Percentiles rank a stretch among this genome's conserved stretches.
These are phyloP conservation scores for Sinocyclocheilus anophthalmus DNA, from an alignment of 2,113 vertebrate species.

Conservation along the genomic window DNA sequence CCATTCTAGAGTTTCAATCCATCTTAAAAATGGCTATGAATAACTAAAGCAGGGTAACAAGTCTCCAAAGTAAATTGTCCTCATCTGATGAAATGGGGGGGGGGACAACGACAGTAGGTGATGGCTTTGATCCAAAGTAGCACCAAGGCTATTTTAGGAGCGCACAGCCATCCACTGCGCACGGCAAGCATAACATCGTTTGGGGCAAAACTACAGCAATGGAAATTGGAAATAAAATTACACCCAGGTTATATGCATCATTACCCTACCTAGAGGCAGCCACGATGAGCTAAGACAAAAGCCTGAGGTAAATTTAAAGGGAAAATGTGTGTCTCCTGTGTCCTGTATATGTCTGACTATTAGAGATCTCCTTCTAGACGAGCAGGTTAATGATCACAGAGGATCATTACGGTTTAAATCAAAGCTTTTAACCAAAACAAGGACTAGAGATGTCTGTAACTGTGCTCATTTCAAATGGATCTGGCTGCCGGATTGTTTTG, in stretches of 20 bases:
- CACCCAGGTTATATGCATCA: constrained; percentile 72
- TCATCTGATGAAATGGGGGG: constrained; percentile 5
- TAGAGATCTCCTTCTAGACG: background rate
- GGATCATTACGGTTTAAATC: background rate
- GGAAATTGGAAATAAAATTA: constrained; percentile 81
- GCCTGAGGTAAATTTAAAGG: constrained; percentile 51
- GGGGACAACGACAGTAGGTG: constrained; percentile 36
- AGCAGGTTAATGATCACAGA: constrained; percentile 5
- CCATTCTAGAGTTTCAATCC: constrained; percentile 28
- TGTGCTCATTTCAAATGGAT: background rate
- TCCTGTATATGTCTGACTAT: constrained; percentile 4
- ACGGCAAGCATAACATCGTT: constrained; percentile 65
- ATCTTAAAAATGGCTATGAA: constrained; percentile 42
- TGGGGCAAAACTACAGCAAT: constrained; percentile 68
- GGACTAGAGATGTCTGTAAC: background rate
- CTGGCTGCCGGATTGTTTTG: background rate
- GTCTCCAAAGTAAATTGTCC: constrained; percentile 43
- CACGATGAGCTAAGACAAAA: constrained; percentile 59
- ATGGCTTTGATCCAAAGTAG: constrained; percentile 49
- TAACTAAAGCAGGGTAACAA: constrained; percentile 28
- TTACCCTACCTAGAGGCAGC: constrained; percentile 67
- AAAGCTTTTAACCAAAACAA: background rate
- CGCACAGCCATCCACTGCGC: constrained; percentile 69
- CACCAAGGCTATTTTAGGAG: constrained; percentile 75
- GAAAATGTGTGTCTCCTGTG: background rate